phyloP scores from a whole-genome alignment of 2,888 invertebrate species.

The Melikaiella ostensackeni region DNA sequence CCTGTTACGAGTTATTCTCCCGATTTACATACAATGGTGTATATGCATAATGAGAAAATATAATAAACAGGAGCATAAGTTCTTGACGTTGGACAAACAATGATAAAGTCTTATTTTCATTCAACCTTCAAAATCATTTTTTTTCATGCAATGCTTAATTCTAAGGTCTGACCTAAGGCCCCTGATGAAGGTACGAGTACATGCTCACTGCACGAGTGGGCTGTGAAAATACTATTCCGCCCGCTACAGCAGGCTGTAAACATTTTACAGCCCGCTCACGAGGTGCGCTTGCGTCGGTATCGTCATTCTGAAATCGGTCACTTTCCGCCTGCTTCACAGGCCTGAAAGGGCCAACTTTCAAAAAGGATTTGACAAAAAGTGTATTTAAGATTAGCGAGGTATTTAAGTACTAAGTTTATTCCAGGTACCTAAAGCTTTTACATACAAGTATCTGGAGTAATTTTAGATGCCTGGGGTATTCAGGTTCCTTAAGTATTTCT shows the following conservation, averaged over 20 bases:
- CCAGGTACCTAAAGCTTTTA: not conserved
- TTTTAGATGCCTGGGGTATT: not conserved
- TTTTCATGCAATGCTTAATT: not conserved
- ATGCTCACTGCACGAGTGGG: too few species aligned
- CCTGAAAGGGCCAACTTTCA: too few species aligned
- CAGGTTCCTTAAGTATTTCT: not conserved
- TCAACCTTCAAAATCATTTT: not conserved
- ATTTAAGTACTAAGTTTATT: not conserved
- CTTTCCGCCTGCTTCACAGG: too few species aligned
- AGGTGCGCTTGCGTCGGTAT: too few species aligned
- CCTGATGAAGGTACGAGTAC: too few species aligned
- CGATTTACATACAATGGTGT: constrained; percentile 19
- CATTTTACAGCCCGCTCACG: too few species aligned
- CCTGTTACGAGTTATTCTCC: constrained; percentile 8
- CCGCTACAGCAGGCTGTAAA: too few species aligned
- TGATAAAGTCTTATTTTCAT: constrained; percentile 8
- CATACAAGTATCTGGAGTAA: not conserved
- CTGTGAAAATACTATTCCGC: too few species aligned
- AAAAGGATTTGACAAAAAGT: too few species aligned
- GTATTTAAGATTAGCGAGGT: not conserved
- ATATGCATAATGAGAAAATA: constrained; percentile 15
- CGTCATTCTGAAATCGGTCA: too few species aligned
- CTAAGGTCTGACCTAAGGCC: not conserved
- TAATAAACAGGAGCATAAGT: constrained; percentile 30
- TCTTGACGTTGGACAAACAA: not conserved